Conservation (phyloP, 1,140 invertebrate genomes). For the Trichonephila clavata region DNA sequence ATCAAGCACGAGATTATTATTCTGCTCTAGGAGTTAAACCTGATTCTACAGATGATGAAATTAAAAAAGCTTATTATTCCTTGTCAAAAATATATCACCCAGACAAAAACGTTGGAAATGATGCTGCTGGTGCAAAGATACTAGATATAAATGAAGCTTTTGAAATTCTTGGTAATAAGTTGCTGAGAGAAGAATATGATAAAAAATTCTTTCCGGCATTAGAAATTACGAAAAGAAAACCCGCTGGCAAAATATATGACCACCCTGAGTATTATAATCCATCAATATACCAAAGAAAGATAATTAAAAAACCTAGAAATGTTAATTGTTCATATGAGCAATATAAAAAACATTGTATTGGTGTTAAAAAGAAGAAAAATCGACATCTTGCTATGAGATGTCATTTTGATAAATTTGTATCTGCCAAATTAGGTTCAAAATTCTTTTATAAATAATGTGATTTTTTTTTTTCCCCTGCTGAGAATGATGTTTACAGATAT, state of each 20-base stretch:
- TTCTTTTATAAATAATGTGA: neutral
- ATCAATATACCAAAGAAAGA: neutral
- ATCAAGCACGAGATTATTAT: conserved; percentile 83
- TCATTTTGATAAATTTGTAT: conserved; percentile 21
- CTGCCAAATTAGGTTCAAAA: neutral
- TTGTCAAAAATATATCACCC: conserved; percentile 94
- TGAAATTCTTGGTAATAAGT: conserved; percentile 90
- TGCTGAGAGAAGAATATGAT: conserved; percentile 89
- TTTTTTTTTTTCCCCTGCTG: neutral
- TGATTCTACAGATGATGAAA: conserved; percentile 88
- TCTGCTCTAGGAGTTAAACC: conserved; percentile 87
- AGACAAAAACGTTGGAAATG: conserved; percentile 87
- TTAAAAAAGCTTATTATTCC: conserved; percentile 94
- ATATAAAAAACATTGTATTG: conserved; percentile 42
- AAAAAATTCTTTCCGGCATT: conserved; percentile 82
- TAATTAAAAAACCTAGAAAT: neutral
- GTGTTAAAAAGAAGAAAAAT: conserved; percentile 25
- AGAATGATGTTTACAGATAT: no score
- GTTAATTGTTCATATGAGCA: conserved; percentile 1
- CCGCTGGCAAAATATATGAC: conserved; percentile 21
- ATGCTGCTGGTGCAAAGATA: conserved; percentile 86
- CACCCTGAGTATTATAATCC: conserved; percentile 52
- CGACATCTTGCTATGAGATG: neutral
- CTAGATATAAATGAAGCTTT: conserved; percentile 91
- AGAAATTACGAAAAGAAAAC: neutral